Evolutionary conservation across 2,888 invertebrate species (phyloP), one percentile per base, ranked within the genome.

Genomic region (Drosophila vallismaia): DNA sequence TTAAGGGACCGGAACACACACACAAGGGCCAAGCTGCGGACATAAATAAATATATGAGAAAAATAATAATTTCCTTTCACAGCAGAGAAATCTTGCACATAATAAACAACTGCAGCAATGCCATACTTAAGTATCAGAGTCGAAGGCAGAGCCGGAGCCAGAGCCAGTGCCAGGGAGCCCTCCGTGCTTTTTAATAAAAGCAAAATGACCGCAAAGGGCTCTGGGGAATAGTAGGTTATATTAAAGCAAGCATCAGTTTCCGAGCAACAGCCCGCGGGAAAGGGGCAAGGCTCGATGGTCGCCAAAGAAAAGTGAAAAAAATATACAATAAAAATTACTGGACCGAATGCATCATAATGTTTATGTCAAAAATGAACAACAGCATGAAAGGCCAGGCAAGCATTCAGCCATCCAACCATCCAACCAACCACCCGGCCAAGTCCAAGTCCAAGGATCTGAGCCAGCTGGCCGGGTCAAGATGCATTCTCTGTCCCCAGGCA

Each of bases 311-410:
- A 71, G 62, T 50, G 69, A 71, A 64, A 53, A 57, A 79, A 82
- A 77, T 33, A 84, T 86, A 84, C 77, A 81, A 84, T 86, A 84
- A 84, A 84, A 86, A 84, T 84, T 84, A 84, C 86, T 81, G 79
- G 77, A 81, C 77, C 83, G 79, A 84, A 84, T 86, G 82, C 85
- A 86, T 84, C 83, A 86, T 84, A 84, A 84, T 86, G 86, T 84
- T 86, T 84, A 74, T 79, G 79, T 84, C 86, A 81, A 79, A 86
- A 86, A 69, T 79, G 86, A 84, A 74, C 83, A 84, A 77, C 70
- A 84, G 79, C 51, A 84, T 68, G 62, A 86, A 79, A 74, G 70
- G 68, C 71, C 76, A 60, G 58, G 29, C 44, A 14, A 19, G 29
- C 40, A 42, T n/a, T 7, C 40, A 40, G 14, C 14, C 40, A 42